These are phyloP conservation scores for Cyrtorhinus lividipennis DNA, from an alignment of 1,140 invertebrate species.

Conservation along the genomic window DNA sequence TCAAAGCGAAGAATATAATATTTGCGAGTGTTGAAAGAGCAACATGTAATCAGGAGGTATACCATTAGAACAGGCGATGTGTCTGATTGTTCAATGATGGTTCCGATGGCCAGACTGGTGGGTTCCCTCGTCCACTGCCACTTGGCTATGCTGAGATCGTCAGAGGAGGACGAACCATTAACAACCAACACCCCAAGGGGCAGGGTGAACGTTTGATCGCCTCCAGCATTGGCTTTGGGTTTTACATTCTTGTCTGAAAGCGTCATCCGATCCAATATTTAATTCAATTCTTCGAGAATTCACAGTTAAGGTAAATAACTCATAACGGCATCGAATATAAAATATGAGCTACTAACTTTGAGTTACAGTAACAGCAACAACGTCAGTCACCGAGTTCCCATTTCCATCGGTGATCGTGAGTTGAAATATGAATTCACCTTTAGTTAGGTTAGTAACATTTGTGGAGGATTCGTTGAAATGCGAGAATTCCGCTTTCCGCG, in stretches of 20 bases:
- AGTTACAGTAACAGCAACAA: slow-evolving; percentile 63
- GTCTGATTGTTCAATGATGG: slow-evolving; percentile 57
- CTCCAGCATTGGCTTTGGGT: slow-evolving; percentile 75
- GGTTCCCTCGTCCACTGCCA: slow-evolving; percentile 74
- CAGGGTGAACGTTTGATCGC: slow-evolving; percentile 58
- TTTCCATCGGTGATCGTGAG: slow-evolving; percentile 73
- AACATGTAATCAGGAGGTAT: no score
- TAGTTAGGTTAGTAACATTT: slow-evolving; percentile 64
- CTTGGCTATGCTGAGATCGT: slow-evolving; percentile 71
- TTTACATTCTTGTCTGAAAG: slow-evolving; percentile 68
- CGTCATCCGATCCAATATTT: not conserved
- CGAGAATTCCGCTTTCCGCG: slow-evolving; percentile 34
- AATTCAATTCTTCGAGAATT: not conserved
- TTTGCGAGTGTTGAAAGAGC: no score
- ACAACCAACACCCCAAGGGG: slow-evolving; percentile 60
- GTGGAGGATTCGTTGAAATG: slow-evolving; percentile 42
- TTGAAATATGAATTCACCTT: slow-evolving; percentile 70
- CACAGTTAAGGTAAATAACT: slow-evolving; percentile 2
- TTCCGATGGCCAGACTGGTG: slow-evolving; percentile 68
- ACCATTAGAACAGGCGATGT: slow-evolving; percentile 62
- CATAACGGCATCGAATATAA: not conserved
- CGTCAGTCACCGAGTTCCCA: slow-evolving; percentile 57
- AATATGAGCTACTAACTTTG: slow-evolving; percentile 54
- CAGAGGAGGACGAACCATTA: slow-evolving; percentile 71
- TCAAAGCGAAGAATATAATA: no score